A percentile compares a stretch with the other conserved stretches of the same genome.
These are phyloP conservation scores for Eptatretus atami DNA, from an alignment of 2,797 vertebrate species.

Conservation along the genomic window DNA sequence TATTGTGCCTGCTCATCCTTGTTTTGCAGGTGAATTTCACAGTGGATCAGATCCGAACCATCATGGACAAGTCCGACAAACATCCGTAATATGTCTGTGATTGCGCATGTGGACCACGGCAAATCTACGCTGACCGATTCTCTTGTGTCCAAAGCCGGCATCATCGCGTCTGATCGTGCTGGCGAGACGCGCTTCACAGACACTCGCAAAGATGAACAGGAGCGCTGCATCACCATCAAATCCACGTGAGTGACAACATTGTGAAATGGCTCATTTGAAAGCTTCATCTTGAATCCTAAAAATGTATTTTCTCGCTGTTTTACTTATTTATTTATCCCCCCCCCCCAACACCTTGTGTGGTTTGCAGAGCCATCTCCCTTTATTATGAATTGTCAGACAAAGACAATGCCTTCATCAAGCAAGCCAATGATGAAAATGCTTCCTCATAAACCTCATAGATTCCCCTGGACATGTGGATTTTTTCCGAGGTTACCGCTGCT, in stretches of 20 bases:
- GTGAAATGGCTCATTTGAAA: too few relatives aligned
- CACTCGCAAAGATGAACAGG: conserved; percentile 75
- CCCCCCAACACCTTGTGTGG: fast-evolving
- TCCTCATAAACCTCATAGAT: conserved; percentile 81
- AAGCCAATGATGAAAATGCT: conserved; percentile 46
- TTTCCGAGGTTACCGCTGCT: conserved; percentile 72
- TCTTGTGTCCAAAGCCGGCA: conserved; percentile 68
- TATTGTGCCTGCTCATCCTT: neutral
- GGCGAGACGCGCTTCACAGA: conserved; percentile 80
- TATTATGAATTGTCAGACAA: conserved; percentile 43
- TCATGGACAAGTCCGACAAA: conserved; percentile 97
- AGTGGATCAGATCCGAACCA: conserved; percentile 64
- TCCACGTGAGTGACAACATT: conserved; percentile 35
- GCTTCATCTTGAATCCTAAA: too few relatives aligned
- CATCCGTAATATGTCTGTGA: conserved; percentile 91
- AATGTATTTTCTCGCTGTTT: too few relatives aligned
- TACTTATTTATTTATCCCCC: too few relatives aligned
- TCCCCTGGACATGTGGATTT: conserved; percentile 83
- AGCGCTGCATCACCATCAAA: conserved; percentile 85
- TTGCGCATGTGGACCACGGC: conserved; percentile 68
- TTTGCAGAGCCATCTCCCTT: conserved; percentile 46
- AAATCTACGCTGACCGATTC: conserved; percentile 75
- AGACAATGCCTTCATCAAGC: conserved; percentile 62
- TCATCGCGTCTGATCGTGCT: conserved; percentile 48
- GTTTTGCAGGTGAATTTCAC: conserved; percentile 60